Percentiles rank a stretch among this genome's conserved stretches.
Conservation (phyloP, 2,797 vertebrate species). For the Pelobates cultripes region DNA sequence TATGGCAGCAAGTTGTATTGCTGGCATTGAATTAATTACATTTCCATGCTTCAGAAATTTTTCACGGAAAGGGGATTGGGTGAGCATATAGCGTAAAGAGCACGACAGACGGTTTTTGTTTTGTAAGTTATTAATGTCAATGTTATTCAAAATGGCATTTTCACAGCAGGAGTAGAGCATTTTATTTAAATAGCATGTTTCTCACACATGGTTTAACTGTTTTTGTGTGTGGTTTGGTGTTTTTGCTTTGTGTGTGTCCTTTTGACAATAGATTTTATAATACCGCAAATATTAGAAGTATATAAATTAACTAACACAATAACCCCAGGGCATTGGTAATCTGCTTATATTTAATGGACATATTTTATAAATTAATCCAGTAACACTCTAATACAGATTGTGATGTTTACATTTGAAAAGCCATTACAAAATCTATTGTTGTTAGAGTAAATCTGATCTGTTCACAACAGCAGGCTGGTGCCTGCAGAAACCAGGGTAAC, state of each 20-base stretch:
- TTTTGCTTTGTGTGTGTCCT: slow-evolving; percentile 14
- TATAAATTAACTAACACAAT: too few species aligned
- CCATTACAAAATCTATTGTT: too few species aligned
- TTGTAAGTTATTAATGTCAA: slow-evolving; percentile 11
- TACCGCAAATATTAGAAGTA: too few species aligned
- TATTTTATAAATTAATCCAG: too few species aligned
- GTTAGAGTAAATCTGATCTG: too few species aligned
- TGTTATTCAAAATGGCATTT: slow-evolving; percentile 14
- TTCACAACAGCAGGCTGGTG: too few species aligned
- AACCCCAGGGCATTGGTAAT: too few species aligned
- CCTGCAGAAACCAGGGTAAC: too few species aligned
- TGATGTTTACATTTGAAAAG: too few species aligned
- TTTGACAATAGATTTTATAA: too few species aligned
- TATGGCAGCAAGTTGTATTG: slow-evolving; percentile 13
- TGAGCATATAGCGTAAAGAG: background rate
- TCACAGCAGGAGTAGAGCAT: slow-evolving; percentile 27
- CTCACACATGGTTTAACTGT: slow-evolving; percentile 23
- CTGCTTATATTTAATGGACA: too few species aligned
- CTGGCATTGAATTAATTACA: slow-evolving; percentile 20
- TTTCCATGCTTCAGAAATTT: background rate
- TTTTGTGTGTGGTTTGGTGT: background rate
- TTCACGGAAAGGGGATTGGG: background rate
- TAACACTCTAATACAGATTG: too few species aligned
- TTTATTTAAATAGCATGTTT: background rate
- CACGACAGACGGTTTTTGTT: background rate